Evolutionary conservation across 2,888 invertebrate species (phyloP).

Genomic region (Chymomyza procnemis): DNA sequence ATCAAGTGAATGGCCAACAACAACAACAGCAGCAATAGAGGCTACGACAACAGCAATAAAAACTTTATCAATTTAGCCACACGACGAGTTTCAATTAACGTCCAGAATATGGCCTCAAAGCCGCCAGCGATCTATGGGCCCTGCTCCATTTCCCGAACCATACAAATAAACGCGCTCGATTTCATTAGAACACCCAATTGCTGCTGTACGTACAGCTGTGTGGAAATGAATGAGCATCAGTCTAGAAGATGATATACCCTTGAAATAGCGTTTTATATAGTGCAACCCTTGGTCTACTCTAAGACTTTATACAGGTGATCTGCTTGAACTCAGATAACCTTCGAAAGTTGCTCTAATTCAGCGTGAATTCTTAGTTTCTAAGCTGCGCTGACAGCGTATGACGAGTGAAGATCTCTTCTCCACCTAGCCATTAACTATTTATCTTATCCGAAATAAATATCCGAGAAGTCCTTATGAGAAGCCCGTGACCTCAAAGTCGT

Average conservation of each 20-base stretch:
- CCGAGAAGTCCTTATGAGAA: too few species aligned
- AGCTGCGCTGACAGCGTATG: too few species aligned
- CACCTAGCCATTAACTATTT: too few species aligned
- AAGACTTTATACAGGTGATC: too few species aligned
- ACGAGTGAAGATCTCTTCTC: too few species aligned
- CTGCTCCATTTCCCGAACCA: slow-evolving; percentile 23
- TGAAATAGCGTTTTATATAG: not conserved
- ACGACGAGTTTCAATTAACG: slow-evolving; percentile 62
- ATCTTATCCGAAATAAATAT: too few species aligned
- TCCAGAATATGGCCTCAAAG: slow-evolving; percentile 1
- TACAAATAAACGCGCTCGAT: slow-evolving; percentile 65
- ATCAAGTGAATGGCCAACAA: not conserved
- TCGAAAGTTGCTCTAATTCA: too few species aligned
- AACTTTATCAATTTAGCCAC: slow-evolving; percentile 59
- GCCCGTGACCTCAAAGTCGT: too few species aligned
- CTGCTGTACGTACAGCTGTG: slow-evolving; percentile 40
- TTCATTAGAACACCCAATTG: slow-evolving; percentile 61
- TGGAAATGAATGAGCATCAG: slow-evolving; percentile 58
- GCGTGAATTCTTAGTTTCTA: too few species aligned
- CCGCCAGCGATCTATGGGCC: not conserved
- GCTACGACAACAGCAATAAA: slow-evolving; percentile 12
- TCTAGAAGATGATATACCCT: not conserved
- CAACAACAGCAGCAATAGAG: not conserved
- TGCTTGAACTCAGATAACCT: too few species aligned
- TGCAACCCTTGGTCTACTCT: too few species aligned